phyloP scores from a whole-genome alignment of 2,888 invertebrate species.

The Tenthredo scrophulariae region DNA sequence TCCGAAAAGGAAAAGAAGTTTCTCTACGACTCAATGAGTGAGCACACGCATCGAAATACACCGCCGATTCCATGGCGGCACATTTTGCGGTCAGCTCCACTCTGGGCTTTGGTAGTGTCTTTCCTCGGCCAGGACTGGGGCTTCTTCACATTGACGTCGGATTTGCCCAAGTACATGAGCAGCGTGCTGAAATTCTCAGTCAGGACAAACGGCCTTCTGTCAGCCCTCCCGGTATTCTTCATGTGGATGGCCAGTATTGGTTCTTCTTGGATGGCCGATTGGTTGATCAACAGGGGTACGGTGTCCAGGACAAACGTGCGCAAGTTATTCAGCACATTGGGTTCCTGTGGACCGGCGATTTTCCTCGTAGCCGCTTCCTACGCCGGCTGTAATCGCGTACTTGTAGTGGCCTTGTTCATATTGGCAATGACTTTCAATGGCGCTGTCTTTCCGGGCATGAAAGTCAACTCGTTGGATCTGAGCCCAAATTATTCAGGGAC shows the following conservation, averaged over 20 bases:
- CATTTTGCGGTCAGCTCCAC: slow-evolving; percentile 73
- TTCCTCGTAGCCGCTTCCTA: slow-evolving; percentile 84
- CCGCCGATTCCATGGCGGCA: slow-evolving; percentile 73
- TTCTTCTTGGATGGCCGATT: slow-evolving; percentile 86
- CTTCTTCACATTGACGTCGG: slow-evolving; percentile 86
- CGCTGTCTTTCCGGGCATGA: slow-evolving; percentile 86
- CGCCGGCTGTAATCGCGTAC: slow-evolving; percentile 81
- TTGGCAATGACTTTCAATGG: slow-evolving; percentile 85
- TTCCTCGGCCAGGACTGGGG: slow-evolving; percentile 84
- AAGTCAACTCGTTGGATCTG: slow-evolving; percentile 84
- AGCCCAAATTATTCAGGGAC: slow-evolving; percentile 85
- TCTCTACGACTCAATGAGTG: slow-evolving; percentile 68
- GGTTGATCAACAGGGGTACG: slow-evolving; percentile 82
- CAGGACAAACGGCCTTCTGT: slow-evolving; percentile 82
- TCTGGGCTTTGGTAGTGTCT: slow-evolving; percentile 70
- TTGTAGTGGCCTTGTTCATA: slow-evolving; percentile 81
- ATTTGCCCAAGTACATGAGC: slow-evolving; percentile 86
- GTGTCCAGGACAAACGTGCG: slow-evolving; percentile 81
- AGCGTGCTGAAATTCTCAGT: slow-evolving; percentile 85
- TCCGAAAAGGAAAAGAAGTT: slow-evolving; percentile 72
- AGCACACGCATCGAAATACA: slow-evolving; percentile 61
- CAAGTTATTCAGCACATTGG: slow-evolving; percentile 85
- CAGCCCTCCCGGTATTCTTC: slow-evolving; percentile 83
- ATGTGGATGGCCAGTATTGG: slow-evolving; percentile 84
- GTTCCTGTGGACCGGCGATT: slow-evolving; percentile 82